Base-by-base conservation (phyloP, 1,140 invertebrate genomes). In the Cylas formicarius region DNA sequence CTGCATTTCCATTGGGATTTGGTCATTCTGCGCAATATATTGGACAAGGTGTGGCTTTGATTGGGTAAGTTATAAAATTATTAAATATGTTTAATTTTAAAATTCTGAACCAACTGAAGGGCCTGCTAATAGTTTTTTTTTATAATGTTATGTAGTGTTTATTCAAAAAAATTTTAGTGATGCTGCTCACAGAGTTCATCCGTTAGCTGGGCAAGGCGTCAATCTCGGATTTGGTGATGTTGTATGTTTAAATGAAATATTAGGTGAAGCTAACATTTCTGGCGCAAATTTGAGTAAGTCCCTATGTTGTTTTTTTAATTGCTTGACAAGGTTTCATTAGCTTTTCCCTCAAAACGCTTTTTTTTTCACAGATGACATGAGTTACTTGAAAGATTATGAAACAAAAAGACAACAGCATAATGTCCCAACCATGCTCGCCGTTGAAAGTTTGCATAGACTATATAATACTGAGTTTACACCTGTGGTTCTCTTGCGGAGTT, bases 141-240 rank as follows among this genome's bases (percentile, higher is more conserved):
- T 47, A 10, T 27, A 39, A n/a, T n/a, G n/a, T n/a, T n/a, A n/a
- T n/a, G n/a, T n/a, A n/a, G n/a, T n/a, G n/a, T 24, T n/a, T n/a
- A 11, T 24, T 38, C n/a, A 8, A 38, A 31, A 7, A 31, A 48
- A 49, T 63, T 71, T 18, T 56, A 86, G 89, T 10, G 96, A 99
- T 76, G 90, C 95, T 22, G 94, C 94, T 6, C 96, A 99, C 68
- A 75, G 90, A 61, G 75, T 99, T 23, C 95, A 99, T 73, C 96
- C 96, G 0, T 64, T 98, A 34, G 96, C 95, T 29, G 96, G 96
- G 0, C 93, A 97, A 68, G 95, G 95, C 8, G 90, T 97, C 0
- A 99, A 99, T 72, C 71, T 99, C 28, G 96, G 96, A 3, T 95
- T 98, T 67, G 89, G 88, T 16, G 97, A 99, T 72, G 82, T 97